Percentiles rank a stretch among this genome's conserved stretches.
phyloP scores from a whole-genome alignment of 2,888 invertebrate genomes.

The Capitulum mitella region DNA sequence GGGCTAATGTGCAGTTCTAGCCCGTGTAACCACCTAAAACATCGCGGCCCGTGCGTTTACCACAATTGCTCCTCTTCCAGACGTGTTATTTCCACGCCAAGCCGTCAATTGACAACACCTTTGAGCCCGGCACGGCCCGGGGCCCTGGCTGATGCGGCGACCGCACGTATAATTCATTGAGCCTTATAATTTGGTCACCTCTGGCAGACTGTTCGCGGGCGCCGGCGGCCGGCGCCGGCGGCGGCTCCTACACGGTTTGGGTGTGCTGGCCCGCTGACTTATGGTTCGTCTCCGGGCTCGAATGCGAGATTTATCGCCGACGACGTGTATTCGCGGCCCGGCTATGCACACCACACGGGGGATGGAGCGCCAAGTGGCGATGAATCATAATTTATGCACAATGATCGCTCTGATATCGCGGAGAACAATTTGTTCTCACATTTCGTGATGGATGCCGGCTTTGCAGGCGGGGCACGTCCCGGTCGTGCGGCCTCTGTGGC shows the following conservation, averaged over 20 bases:
- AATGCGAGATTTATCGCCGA: not conserved
- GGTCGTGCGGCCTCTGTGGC: no score
- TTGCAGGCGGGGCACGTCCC: no score
- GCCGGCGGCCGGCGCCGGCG: not conserved
- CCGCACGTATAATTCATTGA: not conserved
- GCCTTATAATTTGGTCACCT: conserved; percentile 19
- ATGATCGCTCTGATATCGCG: not conserved
- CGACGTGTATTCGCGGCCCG: not conserved
- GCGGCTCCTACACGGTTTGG: not conserved
- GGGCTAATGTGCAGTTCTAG: conserved; percentile 4
- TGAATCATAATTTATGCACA: conserved; percentile 6
- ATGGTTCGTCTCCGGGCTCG: not conserved
- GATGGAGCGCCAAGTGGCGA: not conserved
- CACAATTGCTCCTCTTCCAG: conserved; percentile 9
- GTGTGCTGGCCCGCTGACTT: not conserved
- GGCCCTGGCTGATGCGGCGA: not conserved
- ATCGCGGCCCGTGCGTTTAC: conserved; percentile 17
- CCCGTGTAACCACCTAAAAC: conserved; percentile 21
- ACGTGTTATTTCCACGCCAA: conserved; percentile 11
- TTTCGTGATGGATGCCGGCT: not conserved
- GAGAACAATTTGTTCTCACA: conserved; percentile 3
- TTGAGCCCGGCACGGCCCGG: not conserved
- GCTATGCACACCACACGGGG: not conserved
- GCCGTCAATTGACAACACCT: conserved; percentile 23
- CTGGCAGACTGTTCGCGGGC: not conserved